Base-by-base conservation (phyloP, 2,888 invertebrate species). In the Morpho deidamia region DNA sequence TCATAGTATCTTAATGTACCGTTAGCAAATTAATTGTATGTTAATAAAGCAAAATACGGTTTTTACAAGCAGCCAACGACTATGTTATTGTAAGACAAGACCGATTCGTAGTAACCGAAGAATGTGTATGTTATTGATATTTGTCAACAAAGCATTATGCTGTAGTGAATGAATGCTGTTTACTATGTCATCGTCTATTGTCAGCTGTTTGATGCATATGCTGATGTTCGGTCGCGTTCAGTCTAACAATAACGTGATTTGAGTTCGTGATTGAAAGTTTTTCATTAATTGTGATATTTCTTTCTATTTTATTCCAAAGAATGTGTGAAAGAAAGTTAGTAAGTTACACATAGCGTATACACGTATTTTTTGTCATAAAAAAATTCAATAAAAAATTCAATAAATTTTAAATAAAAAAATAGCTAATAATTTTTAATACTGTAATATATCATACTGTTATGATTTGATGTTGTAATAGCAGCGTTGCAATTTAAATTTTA, bases 141-240 rank as follows among this genome's bases (percentile, higher is more conserved):
- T 84, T 83, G 74, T 81, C 78, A 83, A 84, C 79, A 83, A 68
- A 60, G 60, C 66, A 66, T 71, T 69, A 65, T 71, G 68, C 69
- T 63, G 66, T 68, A 67, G 68, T 72, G 63, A 75, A 74, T 72
- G 65, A 70, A 63, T 69, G 65, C 65, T 70, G 66, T 64, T 67
- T 63, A 66, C 67, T 63, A 62, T 61, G 61, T 62, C 61, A 61
- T 61, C 59, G 40, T 46, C 44, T 44, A 53, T 42, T 48, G 48
- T 48, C 38, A 44, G 33, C 12, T 53, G 62, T 56, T 50, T 51
- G 51, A 51, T 54, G 56, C 35, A 11, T 35, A 42, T 7, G 14
- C 44, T 51, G 51, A 11, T 14, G 23, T 34, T 40, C 32, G 34
- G 40, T 39, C 53, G 38, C 42, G 14, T 47, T 23, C 33, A 45